Conservation (phyloP, 1,140 invertebrate genomes). For the Hesperophylax magnus region DNA sequence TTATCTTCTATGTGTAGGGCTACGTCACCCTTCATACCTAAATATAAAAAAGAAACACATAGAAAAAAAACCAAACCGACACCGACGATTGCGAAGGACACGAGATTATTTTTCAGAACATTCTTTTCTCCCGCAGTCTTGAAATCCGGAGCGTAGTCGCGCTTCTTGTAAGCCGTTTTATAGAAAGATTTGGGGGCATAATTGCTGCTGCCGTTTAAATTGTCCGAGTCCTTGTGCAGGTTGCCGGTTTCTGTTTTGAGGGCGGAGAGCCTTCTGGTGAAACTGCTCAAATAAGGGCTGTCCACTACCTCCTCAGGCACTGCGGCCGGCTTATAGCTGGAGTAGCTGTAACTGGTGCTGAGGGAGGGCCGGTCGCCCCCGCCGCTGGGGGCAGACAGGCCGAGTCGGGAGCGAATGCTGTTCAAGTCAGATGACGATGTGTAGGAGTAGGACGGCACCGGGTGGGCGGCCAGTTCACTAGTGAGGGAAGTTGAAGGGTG, state of each 20-base stretch:
- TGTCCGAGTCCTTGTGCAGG: constrained; percentile 62
- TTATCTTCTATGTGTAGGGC: constrained; percentile 66
- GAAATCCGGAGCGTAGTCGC: constrained; percentile 67
- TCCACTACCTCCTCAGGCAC: constrained; percentile 67
- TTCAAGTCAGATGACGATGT: constrained; percentile 69
- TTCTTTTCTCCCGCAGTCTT: constrained; percentile 68
- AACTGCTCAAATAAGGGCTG: constrained; percentile 78
- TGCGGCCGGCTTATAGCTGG: constrained; percentile 62
- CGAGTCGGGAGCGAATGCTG: constrained; percentile 69
- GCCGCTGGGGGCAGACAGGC: constrained; percentile 63
- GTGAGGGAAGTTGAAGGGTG: constrained; percentile 16
- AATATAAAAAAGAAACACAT: constrained; percentile 76
- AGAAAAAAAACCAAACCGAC: constrained; percentile 77
- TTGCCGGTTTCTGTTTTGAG: constrained; percentile 66
- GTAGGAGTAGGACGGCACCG: constrained; percentile 41
- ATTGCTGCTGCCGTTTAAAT: constrained; percentile 63
- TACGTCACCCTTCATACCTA: constrained; percentile 73
- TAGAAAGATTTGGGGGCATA: constrained; percentile 59
- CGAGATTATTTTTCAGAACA: constrained; percentile 74
- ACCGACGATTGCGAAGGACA: constrained; percentile 75
- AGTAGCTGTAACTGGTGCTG: constrained; percentile 1
- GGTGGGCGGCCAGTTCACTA: constrained; percentile 10
- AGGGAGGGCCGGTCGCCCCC: neutral
- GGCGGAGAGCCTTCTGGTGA: constrained; percentile 74
- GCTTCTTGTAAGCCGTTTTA: constrained; percentile 57